Conservation (phyloP, 2,888 invertebrate species). For the Eucriotettix oculatus region DNA sequence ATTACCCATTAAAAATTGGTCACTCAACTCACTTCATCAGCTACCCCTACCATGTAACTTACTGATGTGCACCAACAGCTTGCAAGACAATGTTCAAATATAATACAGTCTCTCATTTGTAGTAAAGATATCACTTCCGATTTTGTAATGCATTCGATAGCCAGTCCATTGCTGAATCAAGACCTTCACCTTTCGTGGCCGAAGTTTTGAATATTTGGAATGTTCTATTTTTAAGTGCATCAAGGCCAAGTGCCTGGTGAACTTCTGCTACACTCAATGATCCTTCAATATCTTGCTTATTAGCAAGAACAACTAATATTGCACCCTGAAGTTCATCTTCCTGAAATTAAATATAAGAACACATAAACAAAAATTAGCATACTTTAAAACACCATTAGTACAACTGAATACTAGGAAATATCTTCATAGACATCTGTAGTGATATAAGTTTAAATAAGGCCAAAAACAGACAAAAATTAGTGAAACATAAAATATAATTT, state of each 20-base stretch:
- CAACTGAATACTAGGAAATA: too few species aligned
- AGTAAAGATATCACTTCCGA: constrained; percentile 47
- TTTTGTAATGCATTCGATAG: constrained; percentile 78
- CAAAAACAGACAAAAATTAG: too few species aligned
- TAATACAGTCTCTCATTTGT: not conserved
- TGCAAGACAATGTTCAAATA: too few species aligned
- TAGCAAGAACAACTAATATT: constrained; percentile 89
- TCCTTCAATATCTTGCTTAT: constrained; percentile 98
- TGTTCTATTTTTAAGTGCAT: constrained; percentile 87
- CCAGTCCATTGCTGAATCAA: constrained; percentile 99
- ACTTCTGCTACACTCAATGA: constrained; percentile 94
- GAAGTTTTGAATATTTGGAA: constrained; percentile 99
- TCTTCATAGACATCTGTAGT: too few species aligned
- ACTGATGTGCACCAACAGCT: too few species aligned
- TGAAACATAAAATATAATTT: too few species aligned
- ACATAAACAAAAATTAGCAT: too few species aligned
- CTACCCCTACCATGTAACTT: too few species aligned
- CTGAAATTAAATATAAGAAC: constrained; percentile 26
- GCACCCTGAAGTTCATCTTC: constrained; percentile 96
- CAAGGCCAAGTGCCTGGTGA: constrained; percentile 87
- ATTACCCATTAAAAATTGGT: too few species aligned
- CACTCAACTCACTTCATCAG: too few species aligned
- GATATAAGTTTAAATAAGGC: too few species aligned
- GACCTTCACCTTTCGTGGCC: constrained; percentile 92
- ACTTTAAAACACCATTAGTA: too few species aligned